Evolutionary conservation across 2,113 vertebrate genomes (phyloP).

Genomic region (Gila orcuttii): DNA sequence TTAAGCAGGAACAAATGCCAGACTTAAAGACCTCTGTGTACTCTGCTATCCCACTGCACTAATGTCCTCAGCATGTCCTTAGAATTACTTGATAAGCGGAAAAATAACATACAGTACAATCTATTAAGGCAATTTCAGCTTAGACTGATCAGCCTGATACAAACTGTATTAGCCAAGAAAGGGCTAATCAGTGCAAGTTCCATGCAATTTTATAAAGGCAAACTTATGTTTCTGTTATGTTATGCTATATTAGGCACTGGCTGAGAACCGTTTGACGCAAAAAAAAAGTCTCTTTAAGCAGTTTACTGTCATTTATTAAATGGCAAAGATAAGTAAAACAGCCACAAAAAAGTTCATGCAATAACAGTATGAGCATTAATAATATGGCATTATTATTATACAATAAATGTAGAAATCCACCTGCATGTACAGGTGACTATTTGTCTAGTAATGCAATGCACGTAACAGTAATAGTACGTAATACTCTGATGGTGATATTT

Average conservation of each 20-base stretch:
- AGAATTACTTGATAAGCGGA: not conserved
- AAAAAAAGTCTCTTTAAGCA: not conserved
- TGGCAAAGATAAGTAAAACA: not conserved
- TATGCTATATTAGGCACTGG: slow-evolving; percentile 14
- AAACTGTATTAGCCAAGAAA: not conserved
- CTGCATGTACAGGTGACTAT: not conserved
- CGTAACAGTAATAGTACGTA: not conserved
- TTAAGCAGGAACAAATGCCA: not conserved
- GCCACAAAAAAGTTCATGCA: not conserved
- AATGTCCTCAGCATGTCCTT: not conserved
- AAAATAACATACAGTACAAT: not conserved
- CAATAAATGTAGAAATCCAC: not conserved
- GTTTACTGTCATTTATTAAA: not conserved
- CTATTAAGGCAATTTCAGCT: slow-evolving; percentile 2
- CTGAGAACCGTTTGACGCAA: not conserved
- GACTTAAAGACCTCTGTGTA: not conserved
- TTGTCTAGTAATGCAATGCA: slow-evolving; percentile 1
- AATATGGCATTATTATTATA: not conserved
- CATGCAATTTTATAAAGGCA: not conserved
- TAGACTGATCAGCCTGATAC: not conserved
- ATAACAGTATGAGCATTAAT: not conserved
- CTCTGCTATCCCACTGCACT: not conserved
- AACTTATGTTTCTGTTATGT: slow-evolving; percentile 15
- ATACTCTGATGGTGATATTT: not conserved
- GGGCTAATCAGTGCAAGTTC: not conserved